A percentile compares a stretch with the other conserved stretches of the same genome.
Evolutionary conservation across 2,113 vertebrate species (phyloP).

Genomic region (Ranitomeya variabilis): DNA sequence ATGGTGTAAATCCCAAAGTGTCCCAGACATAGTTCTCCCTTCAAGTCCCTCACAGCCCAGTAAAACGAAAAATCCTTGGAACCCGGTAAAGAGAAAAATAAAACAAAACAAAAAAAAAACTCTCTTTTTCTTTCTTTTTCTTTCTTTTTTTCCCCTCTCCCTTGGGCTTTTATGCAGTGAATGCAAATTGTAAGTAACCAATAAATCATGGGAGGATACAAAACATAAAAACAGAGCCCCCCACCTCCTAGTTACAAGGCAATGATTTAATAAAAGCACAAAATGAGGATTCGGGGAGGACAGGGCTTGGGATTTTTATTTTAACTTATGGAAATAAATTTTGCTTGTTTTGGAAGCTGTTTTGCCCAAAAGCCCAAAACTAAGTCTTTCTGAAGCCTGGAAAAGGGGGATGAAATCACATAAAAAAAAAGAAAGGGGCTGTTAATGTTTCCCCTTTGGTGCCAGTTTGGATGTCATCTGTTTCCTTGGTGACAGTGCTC

Average conservation of each 20-base stretch:
- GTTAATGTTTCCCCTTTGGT: constrained; percentile 80
- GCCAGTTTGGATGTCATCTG: constrained; percentile 97
- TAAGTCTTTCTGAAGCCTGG: constrained; percentile 77
- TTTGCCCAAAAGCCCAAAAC: constrained; percentile 75
- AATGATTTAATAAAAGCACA: constrained; percentile 51
- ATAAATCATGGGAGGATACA: constrained; percentile 48
- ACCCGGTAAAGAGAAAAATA: constrained; percentile 35
- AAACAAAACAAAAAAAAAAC: no score
- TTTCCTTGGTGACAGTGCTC: constrained; percentile 95
- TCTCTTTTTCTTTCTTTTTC: background rate
- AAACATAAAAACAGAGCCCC: constrained; percentile 4
- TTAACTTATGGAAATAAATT: constrained; percentile 32
- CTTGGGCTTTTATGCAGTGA: constrained; percentile 37
- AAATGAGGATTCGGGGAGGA: constrained; percentile 56
- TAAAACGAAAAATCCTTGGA: constrained; percentile 41
- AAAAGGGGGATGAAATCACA: constrained; percentile 71
- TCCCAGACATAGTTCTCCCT: constrained; percentile 13
- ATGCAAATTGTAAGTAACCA: constrained; percentile 48
- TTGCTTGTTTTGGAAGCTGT: constrained; percentile 81
- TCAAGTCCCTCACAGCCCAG: constrained; percentile 34
- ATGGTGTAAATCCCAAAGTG: constrained; percentile 21
- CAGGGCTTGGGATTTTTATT: constrained; percentile 34
- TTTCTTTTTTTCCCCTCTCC: background rate
- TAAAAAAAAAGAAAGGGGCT: constrained; percentile 71
- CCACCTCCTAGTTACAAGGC: constrained; percentile 38